phyloP scores from a whole-genome alignment of 2,888 invertebrate genomes.

The Polymixis flavicincta region DNA sequence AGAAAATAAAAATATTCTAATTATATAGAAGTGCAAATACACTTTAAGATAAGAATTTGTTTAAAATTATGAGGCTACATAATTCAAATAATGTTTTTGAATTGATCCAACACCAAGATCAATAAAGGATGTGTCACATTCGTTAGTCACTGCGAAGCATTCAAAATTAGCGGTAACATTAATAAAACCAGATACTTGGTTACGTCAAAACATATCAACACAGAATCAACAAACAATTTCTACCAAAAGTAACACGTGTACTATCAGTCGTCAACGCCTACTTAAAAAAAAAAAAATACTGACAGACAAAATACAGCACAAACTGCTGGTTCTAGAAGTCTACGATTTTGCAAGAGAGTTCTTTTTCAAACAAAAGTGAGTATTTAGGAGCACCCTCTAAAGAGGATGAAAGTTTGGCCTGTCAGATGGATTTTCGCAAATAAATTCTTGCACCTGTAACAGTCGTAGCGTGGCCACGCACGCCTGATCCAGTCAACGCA shows the following conservation, averaged over 20 bases:
- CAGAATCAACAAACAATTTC: conserved; percentile 6
- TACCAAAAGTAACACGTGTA: conserved; percentile 1
- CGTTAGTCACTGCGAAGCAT: neutral
- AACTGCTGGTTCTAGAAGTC: neutral
- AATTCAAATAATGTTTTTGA: neutral
- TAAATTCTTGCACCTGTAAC: conserved; percentile 30
- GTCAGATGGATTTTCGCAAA: neutral
- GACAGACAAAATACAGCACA: neutral
- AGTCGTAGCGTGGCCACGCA: neutral
- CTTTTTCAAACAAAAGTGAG: neutral
- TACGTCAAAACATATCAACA: conserved; percentile 17
- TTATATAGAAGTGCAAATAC: conserved; percentile 8
- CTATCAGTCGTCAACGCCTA: neutral
- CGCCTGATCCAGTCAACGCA: conserved; percentile 9
- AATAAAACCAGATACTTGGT: neutral
- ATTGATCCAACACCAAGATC: neutral
- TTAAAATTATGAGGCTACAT: neutral
- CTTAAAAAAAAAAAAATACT: neutral
- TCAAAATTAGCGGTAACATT: neutral
- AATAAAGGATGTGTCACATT: neutral
- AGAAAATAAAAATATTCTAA: neutral
- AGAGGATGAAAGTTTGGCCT: neutral
- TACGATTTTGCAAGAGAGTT: neutral
- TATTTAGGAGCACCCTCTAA: neutral
- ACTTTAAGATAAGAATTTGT: neutral